These are phyloP conservation scores for Hyles euphorbiae DNA, from an alignment of 1,140 invertebrate species.

Conservation along the genomic window DNA sequence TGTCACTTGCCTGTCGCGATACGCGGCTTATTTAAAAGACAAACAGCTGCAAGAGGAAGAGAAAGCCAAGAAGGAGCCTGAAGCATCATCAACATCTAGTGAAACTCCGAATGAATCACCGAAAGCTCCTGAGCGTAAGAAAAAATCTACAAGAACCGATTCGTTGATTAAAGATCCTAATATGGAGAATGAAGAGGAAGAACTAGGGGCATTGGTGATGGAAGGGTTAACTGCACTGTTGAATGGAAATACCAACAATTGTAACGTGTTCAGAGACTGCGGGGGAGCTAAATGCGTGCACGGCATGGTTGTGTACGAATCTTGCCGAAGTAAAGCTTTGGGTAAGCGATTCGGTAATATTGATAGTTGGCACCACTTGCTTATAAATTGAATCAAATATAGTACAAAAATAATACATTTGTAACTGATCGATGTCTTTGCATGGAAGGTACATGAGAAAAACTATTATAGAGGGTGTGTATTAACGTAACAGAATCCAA, in stretches of 20 bases:
- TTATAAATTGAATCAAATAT: too few species aligned
- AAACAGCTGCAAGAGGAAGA: constrained; percentile 74
- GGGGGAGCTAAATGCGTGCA: constrained; percentile 94
- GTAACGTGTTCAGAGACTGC: constrained; percentile 94
- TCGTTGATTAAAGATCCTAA: constrained; percentile 74
- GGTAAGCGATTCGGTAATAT: constrained; percentile 66
- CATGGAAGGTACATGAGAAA: too few species aligned
- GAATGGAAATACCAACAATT: constrained; percentile 88
- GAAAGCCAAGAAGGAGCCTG: constrained; percentile 38
- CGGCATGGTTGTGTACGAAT: constrained; percentile 89
- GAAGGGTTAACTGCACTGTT: constrained; percentile 90
- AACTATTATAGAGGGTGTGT: too few species aligned
- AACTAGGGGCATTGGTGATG: constrained; percentile 89
- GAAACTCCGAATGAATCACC: constrained; percentile 36
- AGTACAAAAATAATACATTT: too few species aligned
- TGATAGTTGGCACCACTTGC: too few species aligned
- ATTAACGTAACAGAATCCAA: too few species aligned
- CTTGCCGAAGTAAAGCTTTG: constrained; percentile 88
- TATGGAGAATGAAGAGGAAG: constrained; percentile 79
- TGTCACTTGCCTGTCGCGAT: constrained; percentile 93
- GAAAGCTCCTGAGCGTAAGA: constrained; percentile 58
- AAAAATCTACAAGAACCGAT: constrained; percentile 50
- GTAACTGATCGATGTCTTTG: too few species aligned
- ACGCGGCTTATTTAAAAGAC: constrained; percentile 87
- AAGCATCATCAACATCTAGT: constrained; percentile 25